These are phyloP conservation scores for Lutjanus campechanus DNA, from an alignment of 2,797 vertebrate genomes.

Conservation along the genomic window DNA sequence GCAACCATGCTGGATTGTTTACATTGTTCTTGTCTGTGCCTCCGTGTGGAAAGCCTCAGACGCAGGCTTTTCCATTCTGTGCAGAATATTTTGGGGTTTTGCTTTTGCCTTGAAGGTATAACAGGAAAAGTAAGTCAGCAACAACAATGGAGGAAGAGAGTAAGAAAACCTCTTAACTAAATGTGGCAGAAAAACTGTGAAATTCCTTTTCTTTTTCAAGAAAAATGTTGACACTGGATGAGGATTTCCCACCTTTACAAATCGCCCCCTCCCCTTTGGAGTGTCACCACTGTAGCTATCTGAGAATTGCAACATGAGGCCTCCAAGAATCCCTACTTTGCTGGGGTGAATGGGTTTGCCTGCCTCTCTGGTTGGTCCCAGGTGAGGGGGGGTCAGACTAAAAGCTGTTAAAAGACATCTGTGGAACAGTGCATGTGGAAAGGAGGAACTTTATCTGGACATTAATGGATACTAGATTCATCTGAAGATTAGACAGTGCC, in stretches of 20 bases:
- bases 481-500: not conserved
- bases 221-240: not conserved
- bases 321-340: not conserved
- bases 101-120: not conserved
- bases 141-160: not conserved
- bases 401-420: constrained; percentile 5
- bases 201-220: not conserved
- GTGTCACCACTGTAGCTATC: not conserved
- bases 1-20: not conserved
- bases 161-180: not conserved
- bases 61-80: not conserved
- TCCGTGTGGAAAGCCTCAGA: not conserved
- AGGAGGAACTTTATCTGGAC: not conserved
- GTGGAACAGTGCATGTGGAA: not conserved
- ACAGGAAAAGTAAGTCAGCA: not conserved
- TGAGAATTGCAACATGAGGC: not conserved
- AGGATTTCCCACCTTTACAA: not conserved
- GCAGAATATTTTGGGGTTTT: not conserved
- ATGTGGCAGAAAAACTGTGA: not conserved
- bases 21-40: not conserved
- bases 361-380: not conserved
- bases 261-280: not conserved
- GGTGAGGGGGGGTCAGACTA: not conserved
- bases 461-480: not conserved
- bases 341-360: not conserved